Evolutionary conservation across 2,888 invertebrate genomes (phyloP), one percentile per base, ranked within the genome.

Genomic region (Maniola hyperantus): DNA sequence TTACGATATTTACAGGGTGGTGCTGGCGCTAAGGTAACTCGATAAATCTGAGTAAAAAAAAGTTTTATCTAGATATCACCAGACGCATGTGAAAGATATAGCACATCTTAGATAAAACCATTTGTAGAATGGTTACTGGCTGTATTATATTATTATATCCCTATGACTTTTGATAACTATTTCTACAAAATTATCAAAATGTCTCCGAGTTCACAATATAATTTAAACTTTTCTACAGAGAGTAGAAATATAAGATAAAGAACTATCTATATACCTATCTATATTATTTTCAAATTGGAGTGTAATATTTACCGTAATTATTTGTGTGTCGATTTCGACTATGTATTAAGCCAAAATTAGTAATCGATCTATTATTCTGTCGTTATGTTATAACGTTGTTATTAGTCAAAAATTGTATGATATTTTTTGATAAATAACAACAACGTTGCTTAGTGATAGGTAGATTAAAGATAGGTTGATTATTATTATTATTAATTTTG

Each of bases 11-110:
- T 89, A 83, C 92, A 92, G 93, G 92, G 92, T 78, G 89, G 89
- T 77, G 91, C 84, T 76, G 89, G 89, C 77, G 87, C 83, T 79
- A 92, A 92, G 92, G 92, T 92, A 92, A 91, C 70, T 74, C 71
- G 72, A 77, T 74, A 76, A 70, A 77, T 46, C 62, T 64, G 54
- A 64, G 46, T 63, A 65, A 67, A 69, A 67, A n/a, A 62, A 44
- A 13, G 60, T 83, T 84, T 72, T 76, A 77, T 83, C 73, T 83
- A 83, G 82, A 77, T 75, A 76, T 75, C 74, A 79, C 82, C 82
- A 79, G 77, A 80, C 83, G 89, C 88, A 87, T 87, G 88, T 76
- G 58, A 59, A 79, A 80, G 76, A 77, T 80, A 77, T 76, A 78
- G 83, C 83, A 84, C 84, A 78, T 69, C 72, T 73, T 76, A 67